phyloP scores from a whole-genome alignment of 2,113 vertebrate genomes.

The Elaphurus davidianus region DNA sequence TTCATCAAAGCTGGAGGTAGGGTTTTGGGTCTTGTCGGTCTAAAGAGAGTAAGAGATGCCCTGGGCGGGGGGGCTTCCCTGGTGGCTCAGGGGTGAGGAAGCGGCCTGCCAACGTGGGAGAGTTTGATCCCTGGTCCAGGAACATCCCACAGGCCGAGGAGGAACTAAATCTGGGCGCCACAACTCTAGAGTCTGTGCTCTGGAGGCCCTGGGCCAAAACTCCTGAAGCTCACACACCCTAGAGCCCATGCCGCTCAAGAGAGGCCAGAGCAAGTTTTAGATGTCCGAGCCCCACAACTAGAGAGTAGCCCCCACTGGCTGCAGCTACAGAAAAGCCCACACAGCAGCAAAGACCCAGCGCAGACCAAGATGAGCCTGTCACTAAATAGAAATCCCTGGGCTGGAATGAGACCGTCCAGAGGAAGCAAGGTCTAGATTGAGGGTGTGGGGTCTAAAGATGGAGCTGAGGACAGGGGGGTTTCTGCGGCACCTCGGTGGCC shows the following conservation, averaged over 20 bases:
- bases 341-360: neutral
- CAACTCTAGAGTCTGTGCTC: neutral
- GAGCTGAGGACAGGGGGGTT: neutral
- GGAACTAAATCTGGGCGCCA: neutral
- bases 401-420: neutral
- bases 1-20: rapidly evolving
- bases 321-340: neutral
- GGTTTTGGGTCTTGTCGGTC: neutral
- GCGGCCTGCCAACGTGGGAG: neutral
- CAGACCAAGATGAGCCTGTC: neutral
- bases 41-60: neutral
- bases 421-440: rapidly evolving
- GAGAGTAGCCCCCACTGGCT: neutral
- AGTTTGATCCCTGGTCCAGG: neutral
- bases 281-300: rapidly evolving
- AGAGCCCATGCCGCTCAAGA: neutral
- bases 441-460: rapidly evolving
- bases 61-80: neutral
- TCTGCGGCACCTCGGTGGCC: neutral
- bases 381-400: neutral
- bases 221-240: neutral
- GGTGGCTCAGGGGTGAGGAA: neutral
- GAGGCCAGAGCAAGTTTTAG: neutral
- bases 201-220: neutral
- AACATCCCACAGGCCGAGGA: neutral